Evolutionary conservation across 2,797 vertebrate genomes (phyloP), one percentile per base, ranked within the genome.

Genomic region (Tadarida brasiliensis): DNA sequence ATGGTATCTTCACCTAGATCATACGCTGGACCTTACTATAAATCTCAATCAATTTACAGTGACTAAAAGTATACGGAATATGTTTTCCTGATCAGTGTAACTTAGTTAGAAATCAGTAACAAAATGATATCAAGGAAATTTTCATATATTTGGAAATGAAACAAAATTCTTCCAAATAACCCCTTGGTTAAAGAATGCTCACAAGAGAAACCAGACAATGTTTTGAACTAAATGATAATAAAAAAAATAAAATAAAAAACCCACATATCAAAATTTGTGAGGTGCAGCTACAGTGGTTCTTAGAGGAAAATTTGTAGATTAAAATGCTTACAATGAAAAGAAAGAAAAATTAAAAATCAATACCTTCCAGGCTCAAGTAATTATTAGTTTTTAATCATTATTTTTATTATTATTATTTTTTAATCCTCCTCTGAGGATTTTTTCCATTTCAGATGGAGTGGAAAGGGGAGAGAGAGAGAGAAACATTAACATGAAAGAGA

Each of bases 81-180:
- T 74, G n/a, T 68, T 61, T 68, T 16, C 16, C 61, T 71, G 49
- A 93, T 54, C 5, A 51, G 2, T 68, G 16, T 63, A 35, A 47
- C 44, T 82, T 76, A 86, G 74, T 56, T 78, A 95, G 73, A 70
- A 83, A 49, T 74, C 28, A n/a, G 15, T 24, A 87, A 67, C 16
- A 90, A 76, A 15, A 65, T 51, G 16, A 22, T 54, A 19, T 9
- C 10, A 67, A 82, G n/a, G 10, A 57, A 87, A 87, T 19, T 19
- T 56, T 59, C 28, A 78, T 71, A 8, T 67, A 81, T 81, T 87
- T 85, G 30, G 67, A 94, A 96, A 94, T 90, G 39, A 81, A 90
- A 76, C 30, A 44, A 83, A 22, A 65, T 3, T 54, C 2, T 92
- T 81, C 24, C 39, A 76, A 77, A 65, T 73, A 85, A 35, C 47